These are phyloP conservation scores for Ooceraea biroi DNA, from an alignment of 1,140 invertebrate genomes.

Conservation along the genomic window DNA sequence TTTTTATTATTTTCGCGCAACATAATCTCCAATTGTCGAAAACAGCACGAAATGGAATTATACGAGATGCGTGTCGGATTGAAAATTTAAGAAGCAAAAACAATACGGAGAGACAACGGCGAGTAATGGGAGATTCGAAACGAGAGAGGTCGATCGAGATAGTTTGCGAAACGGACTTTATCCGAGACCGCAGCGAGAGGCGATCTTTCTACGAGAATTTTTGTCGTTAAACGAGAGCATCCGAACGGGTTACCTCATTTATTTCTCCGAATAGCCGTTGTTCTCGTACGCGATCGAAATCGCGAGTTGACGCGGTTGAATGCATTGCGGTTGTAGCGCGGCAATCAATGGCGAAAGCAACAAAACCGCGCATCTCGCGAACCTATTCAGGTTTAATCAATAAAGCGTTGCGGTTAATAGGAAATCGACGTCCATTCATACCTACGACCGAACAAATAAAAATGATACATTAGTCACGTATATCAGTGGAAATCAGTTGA, in stretches of 20 bases:
- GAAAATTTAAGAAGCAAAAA: background rate
- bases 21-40: slow-evolving; percentile 43
- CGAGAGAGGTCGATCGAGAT: background rate
- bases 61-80: slow-evolving; percentile 33
- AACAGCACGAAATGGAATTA: slow-evolving; percentile 23
- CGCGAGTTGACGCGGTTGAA: slow-evolving; percentile 10
- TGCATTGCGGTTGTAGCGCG: slow-evolving; percentile 22
- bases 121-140: slow-evolving; percentile 7
- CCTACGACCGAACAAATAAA: slow-evolving; percentile 27
- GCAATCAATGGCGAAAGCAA: slow-evolving; percentile 28
- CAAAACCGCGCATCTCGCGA: slow-evolving; percentile 21
- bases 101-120: slow-evolving; percentile 39
- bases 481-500: background rate
- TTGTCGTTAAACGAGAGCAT: background rate
- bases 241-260: slow-evolving; percentile 23
- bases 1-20: background rate
- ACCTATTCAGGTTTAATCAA: slow-evolving; percentile 53
- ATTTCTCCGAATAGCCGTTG: background rate
- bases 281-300: background rate
- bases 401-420: slow-evolving; percentile 43
- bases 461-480: slow-evolving; percentile 36
- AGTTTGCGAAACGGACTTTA: background rate
- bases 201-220: background rate
- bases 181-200: background rate
- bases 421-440: slow-evolving; percentile 52